Evolutionary conservation across 2,888 invertebrate genomes (phyloP), one percentile per base, ranked within the genome.

Genomic region (Pammene fasciana): DNA sequence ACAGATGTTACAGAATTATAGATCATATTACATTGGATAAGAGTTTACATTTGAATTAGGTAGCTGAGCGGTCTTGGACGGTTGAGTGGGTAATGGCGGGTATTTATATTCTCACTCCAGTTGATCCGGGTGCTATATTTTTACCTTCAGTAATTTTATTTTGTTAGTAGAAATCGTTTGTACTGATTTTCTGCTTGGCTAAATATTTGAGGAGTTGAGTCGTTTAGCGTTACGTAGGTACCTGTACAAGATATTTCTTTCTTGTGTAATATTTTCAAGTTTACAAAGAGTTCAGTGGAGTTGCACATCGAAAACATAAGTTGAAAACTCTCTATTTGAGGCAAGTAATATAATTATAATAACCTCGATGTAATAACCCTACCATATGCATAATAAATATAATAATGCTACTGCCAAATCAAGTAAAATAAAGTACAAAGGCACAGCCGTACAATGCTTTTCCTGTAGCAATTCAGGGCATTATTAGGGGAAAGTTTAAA

Each of bases 71-170:
- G 38, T 50, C 48, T 36, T 18, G 38, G 61, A 38, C 38, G 48
- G 18, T 11, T 16, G 61, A 61, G 48, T 61, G 48, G 48, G n/a
- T 38, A 61, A 38, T 50, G 61, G 16, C 13, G 36, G 48, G 60
- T 13, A 46, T 46, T 34, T 34, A 48, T 48, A 36, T 36, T 60
- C 48, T 36, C 60, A 48, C 36, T 60, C 36, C 46, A 46, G 36
- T 60, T 48, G 13, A 60, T 48, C 46, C 16, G 10, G 36, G 7
- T 10, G 14, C 36, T 48, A 48, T 61, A 50, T 38, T 38, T 18
- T 61, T 61, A 50, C 48, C 48, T 61, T 34, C 5, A 61, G 11
- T 38, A 61, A 60, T 50, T 38, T 50, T 61, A 61, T 61, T 13
- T 18, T 16, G 38, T 9, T 8, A 38, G 46, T 14, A 60, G 36